A percentile compares a stretch with the other conserved stretches of the same genome.
phyloP scores from a whole-genome alignment of 1,140 invertebrate genomes.

The honey bee (Apis mellifera) region Amel_HAv3.1 CM009936.2:5622501-5623000 shows the following conservation, averaged over 20 bases:
- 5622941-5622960: constrained; percentile 60
- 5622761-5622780: too few species aligned
- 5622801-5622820: too few species aligned
- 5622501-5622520: constrained; percentile 57
- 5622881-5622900: not conserved
- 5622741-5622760: too few species aligned
- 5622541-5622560: constrained; percentile 38
- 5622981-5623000: constrained; percentile 68
- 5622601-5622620: constrained; percentile 37
- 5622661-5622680: not conserved
- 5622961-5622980: constrained; percentile 30
- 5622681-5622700: not conserved
- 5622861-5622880: constrained; percentile 5
- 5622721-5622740: not conserved
- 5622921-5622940: constrained; percentile 46
- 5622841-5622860: not conserved
- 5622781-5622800: not conserved
- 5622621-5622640: constrained; percentile 18
- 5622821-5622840: not conserved
- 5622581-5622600: constrained; percentile 62
- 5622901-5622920: constrained; percentile 21
- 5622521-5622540: constrained; percentile 58
- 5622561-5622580: constrained; percentile 47
- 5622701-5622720: not conserved
- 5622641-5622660: constrained; percentile 32